Percentiles rank a stretch among this genome's conserved stretches.
Conservation (phyloP, 1,140 invertebrate species). For the Tachypleus tridentatus region DNA sequence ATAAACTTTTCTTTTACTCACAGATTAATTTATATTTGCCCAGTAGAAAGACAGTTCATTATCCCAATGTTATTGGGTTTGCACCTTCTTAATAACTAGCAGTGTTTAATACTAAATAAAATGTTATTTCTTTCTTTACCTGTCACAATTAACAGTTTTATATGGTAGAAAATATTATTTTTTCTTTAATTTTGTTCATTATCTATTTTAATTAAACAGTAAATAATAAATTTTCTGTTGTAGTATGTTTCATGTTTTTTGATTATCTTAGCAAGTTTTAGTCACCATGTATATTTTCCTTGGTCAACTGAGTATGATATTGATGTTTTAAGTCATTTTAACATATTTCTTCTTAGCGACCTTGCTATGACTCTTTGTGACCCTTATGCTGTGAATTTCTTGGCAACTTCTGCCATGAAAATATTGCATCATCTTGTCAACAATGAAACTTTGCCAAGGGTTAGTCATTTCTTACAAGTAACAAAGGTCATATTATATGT, state of each 20-base stretch:
- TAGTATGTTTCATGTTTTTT: not conserved
- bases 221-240: too few relatives aligned
- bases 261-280: slow-evolving; percentile 7
- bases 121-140: too few relatives aligned
- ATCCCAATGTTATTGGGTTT: too few relatives aligned
- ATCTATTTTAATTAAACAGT: too few relatives aligned
- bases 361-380: slow-evolving; percentile 95
- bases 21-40: too few relatives aligned
- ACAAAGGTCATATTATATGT: not conserved
- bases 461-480: slow-evolving; percentile 27
- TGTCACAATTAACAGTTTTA: too few relatives aligned
- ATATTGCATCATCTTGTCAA: slow-evolving; percentile 83
- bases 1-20: too few relatives aligned
- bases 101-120: too few relatives aligned
- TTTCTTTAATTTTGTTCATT: too few relatives aligned
- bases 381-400: slow-evolving; percentile 91
- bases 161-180: too few relatives aligned
- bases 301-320: not conserved
- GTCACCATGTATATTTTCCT: slow-evolving; percentile 6
- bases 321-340: not conserved
- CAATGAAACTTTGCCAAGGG: slow-evolving; percentile 71
- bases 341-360: slow-evolving; percentile 42
- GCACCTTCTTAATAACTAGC: too few relatives aligned
- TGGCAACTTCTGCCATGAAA: slow-evolving; percentile 82
- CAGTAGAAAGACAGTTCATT: too few relatives aligned